A percentile compares a stretch with the other conserved stretches of the same genome.
Conservation (phyloP, 2,113 vertebrate species). For the Muntiacus reevesi region DNA sequence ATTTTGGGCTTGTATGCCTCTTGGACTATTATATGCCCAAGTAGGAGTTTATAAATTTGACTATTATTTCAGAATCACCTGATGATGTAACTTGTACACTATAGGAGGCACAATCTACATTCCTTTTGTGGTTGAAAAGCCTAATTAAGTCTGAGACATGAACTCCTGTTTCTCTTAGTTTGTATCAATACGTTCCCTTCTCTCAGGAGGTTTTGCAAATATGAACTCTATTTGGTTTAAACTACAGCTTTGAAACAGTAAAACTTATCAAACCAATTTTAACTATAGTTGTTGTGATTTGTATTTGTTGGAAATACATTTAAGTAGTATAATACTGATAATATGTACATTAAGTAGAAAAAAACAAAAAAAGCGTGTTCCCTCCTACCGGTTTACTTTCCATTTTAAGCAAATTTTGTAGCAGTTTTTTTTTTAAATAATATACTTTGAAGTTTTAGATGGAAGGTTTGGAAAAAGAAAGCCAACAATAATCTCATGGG, state of each 20-base stretch:
- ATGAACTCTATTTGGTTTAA: background rate
- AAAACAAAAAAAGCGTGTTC: background rate
- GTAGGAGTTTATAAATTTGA: background rate
- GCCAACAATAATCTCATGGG: background rate
- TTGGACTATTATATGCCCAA: background rate
- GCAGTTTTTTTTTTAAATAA: background rate
- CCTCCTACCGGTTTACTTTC: background rate
- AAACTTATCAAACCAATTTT: background rate
- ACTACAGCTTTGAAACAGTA: background rate
- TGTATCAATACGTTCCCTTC: fast-evolving
- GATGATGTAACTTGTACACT: background rate
- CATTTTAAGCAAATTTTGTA: background rate
- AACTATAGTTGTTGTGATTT: background rate
- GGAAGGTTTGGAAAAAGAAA: background rate
- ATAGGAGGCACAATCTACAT: background rate
- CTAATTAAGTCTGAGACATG: background rate
- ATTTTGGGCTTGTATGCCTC: background rate
- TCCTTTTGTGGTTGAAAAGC: conserved; percentile 2
- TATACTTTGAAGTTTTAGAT: background rate
- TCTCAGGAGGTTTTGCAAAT: background rate
- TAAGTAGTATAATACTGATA: background rate
- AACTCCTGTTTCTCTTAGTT: background rate
- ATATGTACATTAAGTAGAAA: background rate
- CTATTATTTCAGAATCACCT: background rate
- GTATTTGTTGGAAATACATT: background rate